phyloP scores from a whole-genome alignment of 2,888 invertebrate species.

The Boloria euphrosyne region DNA sequence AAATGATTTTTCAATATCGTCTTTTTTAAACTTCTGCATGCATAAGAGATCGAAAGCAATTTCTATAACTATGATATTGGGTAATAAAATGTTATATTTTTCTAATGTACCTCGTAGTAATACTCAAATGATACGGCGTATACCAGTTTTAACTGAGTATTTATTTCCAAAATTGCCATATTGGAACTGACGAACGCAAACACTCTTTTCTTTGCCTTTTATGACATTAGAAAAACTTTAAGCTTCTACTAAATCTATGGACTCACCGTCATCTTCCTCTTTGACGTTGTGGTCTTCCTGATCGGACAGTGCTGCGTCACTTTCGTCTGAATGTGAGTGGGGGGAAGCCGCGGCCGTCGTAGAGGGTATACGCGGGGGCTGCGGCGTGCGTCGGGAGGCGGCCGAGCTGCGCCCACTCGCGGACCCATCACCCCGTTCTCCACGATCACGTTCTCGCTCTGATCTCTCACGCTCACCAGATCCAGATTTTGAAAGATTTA shows the following conservation, averaged over 20 bases:
- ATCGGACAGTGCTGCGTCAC: slow-evolving; percentile 93
- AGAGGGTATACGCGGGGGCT: slow-evolving; percentile 78
- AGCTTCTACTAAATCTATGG: not conserved
- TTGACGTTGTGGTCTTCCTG: slow-evolving; percentile 93
- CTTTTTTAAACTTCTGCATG: too few species aligned
- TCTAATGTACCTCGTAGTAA: too few species aligned
- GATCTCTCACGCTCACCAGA: slow-evolving; percentile 87
- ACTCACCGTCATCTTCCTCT: slow-evolving; percentile 90
- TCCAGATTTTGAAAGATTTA: slow-evolving; percentile 95
- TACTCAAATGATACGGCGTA: too few species aligned
- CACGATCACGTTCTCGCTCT: slow-evolving; percentile 83
- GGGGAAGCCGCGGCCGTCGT: slow-evolving; percentile 84
- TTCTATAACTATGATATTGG: too few species aligned
- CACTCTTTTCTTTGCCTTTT: too few species aligned
- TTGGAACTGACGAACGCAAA: too few species aligned
- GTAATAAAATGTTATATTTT: too few species aligned
- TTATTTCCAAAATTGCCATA: too few species aligned
- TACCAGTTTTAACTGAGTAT: too few species aligned
- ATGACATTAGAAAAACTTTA: not conserved
- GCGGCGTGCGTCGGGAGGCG: slow-evolving; percentile 83
- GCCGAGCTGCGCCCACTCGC: slow-evolving; percentile 83
- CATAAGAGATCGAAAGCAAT: too few species aligned
- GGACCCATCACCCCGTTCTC: slow-evolving; percentile 72
- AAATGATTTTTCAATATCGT: too few species aligned
- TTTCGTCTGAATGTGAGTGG: slow-evolving; percentile 89